Base-by-base conservation (phyloP, 1,140 invertebrate genomes). In the Trichonephila clavipes region DNA sequence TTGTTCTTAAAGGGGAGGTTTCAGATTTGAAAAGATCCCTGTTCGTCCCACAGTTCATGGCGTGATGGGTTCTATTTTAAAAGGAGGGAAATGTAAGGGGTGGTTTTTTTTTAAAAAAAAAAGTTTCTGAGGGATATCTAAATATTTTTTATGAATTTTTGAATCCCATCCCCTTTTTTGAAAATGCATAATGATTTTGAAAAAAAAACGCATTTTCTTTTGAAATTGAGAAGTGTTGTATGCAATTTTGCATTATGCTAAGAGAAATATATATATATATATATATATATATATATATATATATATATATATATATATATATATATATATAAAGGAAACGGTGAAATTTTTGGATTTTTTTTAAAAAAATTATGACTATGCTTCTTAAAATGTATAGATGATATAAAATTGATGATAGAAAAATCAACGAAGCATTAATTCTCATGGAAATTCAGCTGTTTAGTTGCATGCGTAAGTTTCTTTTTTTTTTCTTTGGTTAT, bases 1-100 rank as follows among this genome's bases (percentile, higher is more conserved):
- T 85, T 85, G 83, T 85, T 59, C 51, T 61, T 85, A 28, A 58
- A 85, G 21, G 51, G 58, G 58, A n/a, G 83, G 44, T 28, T 59
- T 59, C 83, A 59, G 44, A 61, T 85, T 85, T 85, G 44, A 85
- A 85, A 85, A 85, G 83, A 24, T 24, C 51, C 51, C 34, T 58
- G 44, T 34, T 44, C 72, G 28, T 81, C 72, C 10, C 14, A 24
- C 18, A 34, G 72, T 5, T 24, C 6, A 81, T 44, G 72, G 72
- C 28, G 72, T 34, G 62, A 64, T 21, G 18, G 62, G 21, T 64
- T 64, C 21, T 64, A 19, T 64, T 64, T 34, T 34, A 40, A 28
- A 12, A 40, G 28, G 24, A 7, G 28, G 24, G 72, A 40, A 77
- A 2, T 6, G 28, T 28, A 85, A 51, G 12, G 83, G 51, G 83